These are phyloP conservation scores for Romanogobio albipinnatus DNA, from an alignment of 2,113 vertebrate species.

Conservation along the genomic window DNA sequence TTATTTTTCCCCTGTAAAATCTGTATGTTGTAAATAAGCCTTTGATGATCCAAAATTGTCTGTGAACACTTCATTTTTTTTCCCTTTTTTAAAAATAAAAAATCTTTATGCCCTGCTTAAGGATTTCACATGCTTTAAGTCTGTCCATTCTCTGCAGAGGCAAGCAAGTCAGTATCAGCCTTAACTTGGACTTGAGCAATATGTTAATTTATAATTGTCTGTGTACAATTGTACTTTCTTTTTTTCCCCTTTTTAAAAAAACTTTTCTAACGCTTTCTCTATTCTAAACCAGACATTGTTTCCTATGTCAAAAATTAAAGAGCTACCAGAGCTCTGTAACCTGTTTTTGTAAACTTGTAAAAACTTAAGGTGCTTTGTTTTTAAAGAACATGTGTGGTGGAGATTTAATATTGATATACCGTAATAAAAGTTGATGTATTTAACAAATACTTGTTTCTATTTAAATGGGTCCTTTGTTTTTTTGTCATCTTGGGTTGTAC, in stretches of 20 bases:
- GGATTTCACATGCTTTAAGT: neutral
- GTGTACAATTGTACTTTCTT: conserved; percentile 78
- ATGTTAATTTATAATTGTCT: conserved; percentile 85
- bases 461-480: neutral
- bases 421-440: conserved; percentile 77
- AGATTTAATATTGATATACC: conserved; percentile 70
- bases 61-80: neutral
- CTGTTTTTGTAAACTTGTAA: conserved; percentile 94
- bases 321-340: neutral
- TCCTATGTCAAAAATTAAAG: neutral
- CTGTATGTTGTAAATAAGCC: conserved; percentile 29
- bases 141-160: conserved; percentile 54
- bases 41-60: conserved; percentile 14
- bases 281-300: conserved; percentile 73
- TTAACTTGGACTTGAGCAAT: conserved; percentile 97
- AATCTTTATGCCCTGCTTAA: conserved; percentile 55
- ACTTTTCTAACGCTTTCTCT: conserved; percentile 88
- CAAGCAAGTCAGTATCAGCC: conserved; percentile 81
- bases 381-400: conserved; percentile 77
- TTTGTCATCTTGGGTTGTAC: neutral
- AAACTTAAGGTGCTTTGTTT: conserved; percentile 87
- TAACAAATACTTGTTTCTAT: conserved; percentile 29
- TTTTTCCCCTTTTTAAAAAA: conserved; percentile 79
- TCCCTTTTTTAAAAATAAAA: neutral
- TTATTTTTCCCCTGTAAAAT: neutral